Evolutionary conservation across 2,113 vertebrate species (phyloP).

Genomic region (Calyptomena viridis): DNA sequence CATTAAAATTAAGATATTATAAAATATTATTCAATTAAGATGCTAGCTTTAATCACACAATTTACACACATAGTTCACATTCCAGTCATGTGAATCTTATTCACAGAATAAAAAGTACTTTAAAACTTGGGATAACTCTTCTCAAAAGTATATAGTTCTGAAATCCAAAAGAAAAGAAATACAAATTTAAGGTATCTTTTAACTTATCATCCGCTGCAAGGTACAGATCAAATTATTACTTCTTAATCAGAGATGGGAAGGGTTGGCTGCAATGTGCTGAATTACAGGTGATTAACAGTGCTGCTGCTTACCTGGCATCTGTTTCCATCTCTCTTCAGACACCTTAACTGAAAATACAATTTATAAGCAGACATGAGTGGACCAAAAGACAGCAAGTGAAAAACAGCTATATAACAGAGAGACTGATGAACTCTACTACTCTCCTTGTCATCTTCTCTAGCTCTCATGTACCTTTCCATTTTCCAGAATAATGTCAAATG

Average conservation of each 20-base stretch:
- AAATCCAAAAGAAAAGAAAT: not conserved
- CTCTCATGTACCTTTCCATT: not conserved
- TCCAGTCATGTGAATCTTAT: accelerated
- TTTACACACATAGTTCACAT: not conserved
- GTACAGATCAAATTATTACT: not conserved
- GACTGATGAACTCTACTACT: not conserved
- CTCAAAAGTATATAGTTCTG: not conserved
- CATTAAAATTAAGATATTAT: not conserved
- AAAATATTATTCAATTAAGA: not conserved
- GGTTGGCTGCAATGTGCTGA: not conserved
- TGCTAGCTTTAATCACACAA: not conserved
- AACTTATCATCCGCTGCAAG: not conserved
- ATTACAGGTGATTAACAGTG: not conserved
- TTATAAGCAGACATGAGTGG: not conserved
- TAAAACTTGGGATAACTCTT: not conserved
- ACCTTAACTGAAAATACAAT: slow-evolving; percentile 52
- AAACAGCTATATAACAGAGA: not conserved
- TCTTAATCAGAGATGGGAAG: not conserved
- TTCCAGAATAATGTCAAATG: not conserved
- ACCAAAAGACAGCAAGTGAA: not conserved
- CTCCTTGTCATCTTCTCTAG: not conserved
- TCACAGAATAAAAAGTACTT: not conserved
- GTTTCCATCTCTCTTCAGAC: slow-evolving; percentile 57
- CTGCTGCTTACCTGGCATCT: slow-evolving; percentile 56
- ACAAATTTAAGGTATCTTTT: not conserved